Percentiles rank a stretch among this genome's conserved stretches.
Conservation (phyloP, 2,113 vertebrate species). For the Melanocharis versteri region DNA sequence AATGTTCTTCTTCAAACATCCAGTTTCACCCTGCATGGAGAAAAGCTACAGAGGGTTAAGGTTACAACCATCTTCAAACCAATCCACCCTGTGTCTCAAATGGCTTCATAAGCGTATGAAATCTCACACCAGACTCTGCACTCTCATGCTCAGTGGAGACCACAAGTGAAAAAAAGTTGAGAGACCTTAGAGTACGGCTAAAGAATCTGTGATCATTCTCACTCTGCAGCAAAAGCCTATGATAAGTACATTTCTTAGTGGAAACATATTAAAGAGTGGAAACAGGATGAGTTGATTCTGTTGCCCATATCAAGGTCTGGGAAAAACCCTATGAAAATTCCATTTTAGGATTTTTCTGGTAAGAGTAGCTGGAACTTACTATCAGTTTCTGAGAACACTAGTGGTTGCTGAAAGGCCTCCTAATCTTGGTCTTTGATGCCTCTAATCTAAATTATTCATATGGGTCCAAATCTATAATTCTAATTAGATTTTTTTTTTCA, state of each 20-base stretch:
- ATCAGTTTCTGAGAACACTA: neutral
- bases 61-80: neutral
- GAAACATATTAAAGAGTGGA: neutral
- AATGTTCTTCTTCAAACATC: neutral
- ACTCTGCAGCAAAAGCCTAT: neutral
- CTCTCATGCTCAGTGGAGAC: neutral
- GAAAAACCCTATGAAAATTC: neutral
- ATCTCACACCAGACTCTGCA: neutral
- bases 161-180: neutral
- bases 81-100: neutral
- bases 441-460: neutral
- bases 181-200: fast-evolving
- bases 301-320: neutral
- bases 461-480: neutral
- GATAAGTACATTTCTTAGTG: neutral
- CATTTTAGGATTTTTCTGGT: neutral
- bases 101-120: neutral
- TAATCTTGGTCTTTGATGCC: neutral
- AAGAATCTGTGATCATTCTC: neutral
- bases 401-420: neutral
- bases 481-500: neutral
- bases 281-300: neutral
- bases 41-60: neutral
- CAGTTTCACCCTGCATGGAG: neutral
- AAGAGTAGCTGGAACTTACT: neutral